phyloP scores from a whole-genome alignment of 2,113 vertebrate genomes.

The Prunella fulvescens region DNA sequence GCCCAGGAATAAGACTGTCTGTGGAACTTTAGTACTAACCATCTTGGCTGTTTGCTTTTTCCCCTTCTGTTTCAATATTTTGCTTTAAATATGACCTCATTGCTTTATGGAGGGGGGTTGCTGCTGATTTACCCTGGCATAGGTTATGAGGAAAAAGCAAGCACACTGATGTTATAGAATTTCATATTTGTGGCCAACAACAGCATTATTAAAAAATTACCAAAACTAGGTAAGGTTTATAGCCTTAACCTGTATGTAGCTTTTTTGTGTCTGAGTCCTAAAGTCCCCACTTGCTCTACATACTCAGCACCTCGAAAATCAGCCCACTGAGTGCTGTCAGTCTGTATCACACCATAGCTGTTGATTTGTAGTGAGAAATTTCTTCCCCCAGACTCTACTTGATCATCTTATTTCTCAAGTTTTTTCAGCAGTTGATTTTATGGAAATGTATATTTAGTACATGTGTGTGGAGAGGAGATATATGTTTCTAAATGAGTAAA shows the following conservation, averaged over 20 bases:
- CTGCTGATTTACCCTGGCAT: not conserved
- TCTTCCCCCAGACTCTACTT: not conserved
- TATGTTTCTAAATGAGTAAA: not conserved
- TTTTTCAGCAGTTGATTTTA: constrained; percentile 4
- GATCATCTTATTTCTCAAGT: not conserved
- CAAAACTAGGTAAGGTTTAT: not conserved
- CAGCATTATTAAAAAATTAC: constrained; percentile 1
- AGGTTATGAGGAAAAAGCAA: not conserved
- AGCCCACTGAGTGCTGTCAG: not conserved
- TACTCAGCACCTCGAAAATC: not conserved
- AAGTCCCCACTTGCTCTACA: not conserved
- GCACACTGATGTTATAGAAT: not conserved
- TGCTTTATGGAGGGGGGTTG: not conserved
- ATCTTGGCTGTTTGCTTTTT: not conserved
- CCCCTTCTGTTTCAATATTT: constrained; percentile 1
- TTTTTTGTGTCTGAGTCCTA: not conserved
- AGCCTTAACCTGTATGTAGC: not conserved
- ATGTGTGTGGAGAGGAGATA: not conserved
- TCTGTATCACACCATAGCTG: not conserved
- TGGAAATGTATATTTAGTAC: not conserved
- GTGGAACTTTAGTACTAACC: not conserved
- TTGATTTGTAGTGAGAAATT: constrained; percentile 4
- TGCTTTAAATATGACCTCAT: not conserved
- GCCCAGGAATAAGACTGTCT: not conserved
- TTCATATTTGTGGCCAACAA: not conserved